These are phyloP conservation scores for Acyrthosiphon pisum DNA, from an alignment of 1,140 invertebrate species.

Conservation along the genomic window DNA sequence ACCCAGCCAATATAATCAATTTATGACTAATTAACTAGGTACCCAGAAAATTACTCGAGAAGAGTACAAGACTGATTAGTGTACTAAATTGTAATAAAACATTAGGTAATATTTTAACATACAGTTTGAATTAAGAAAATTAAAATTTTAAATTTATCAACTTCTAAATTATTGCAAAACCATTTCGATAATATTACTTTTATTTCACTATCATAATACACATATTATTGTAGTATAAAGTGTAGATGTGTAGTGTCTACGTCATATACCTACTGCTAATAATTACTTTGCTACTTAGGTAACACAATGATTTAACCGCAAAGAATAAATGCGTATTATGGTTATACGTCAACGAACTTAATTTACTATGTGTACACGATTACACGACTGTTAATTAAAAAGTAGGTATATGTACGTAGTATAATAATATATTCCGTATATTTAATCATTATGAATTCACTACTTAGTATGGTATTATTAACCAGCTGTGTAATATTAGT, in stretches of 20 bases:
- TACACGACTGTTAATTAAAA: neutral
- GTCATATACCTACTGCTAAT: neutral
- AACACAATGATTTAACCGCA: neutral
- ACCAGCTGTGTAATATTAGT: neutral
- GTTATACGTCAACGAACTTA: neutral
- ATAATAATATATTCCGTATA: neutral
- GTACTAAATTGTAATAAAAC: neutral
- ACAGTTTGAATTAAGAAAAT: neutral
- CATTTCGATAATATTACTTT: neutral
- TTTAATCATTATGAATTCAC: neutral
- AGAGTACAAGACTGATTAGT: neutral
- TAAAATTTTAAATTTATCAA: neutral
- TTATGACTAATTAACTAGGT: conserved; percentile 10
- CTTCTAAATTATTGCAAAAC: neutral
- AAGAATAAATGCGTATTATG: neutral
- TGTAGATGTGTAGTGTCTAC: neutral
- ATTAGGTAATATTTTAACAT: neutral
- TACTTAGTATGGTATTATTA: neutral
- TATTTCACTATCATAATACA: neutral
- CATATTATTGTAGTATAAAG: neutral
- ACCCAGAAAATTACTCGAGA: neutral
- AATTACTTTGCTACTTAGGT: neutral
- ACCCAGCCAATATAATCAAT: conserved; percentile 27
- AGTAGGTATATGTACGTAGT: neutral
- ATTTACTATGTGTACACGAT: neutral